A percentile compares a stretch with the other conserved stretches of the same genome.
phyloP scores from a whole-genome alignment of 2,797 vertebrate species.

The Molothrus aeneus region DNA sequence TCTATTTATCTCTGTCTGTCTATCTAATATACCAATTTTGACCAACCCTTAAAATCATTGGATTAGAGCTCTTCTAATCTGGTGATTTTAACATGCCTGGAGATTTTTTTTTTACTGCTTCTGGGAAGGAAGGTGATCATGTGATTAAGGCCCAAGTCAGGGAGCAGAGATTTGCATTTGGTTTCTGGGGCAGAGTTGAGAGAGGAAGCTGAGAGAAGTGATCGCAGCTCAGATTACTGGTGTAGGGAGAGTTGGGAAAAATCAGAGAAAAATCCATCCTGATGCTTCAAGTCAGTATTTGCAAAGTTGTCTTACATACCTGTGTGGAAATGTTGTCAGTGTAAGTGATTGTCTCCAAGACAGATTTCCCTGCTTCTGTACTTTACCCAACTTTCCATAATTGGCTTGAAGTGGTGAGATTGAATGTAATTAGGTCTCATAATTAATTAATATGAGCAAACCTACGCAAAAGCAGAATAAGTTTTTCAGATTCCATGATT shows the following conservation, averaged over 20 bases:
- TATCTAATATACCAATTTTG: not conserved
- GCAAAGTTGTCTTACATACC: not conserved
- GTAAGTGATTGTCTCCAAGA: not conserved
- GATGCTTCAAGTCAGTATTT: not conserved
- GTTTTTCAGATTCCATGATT: constrained; percentile 30
- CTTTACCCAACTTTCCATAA: constrained; percentile 50
- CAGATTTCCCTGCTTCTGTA: constrained; percentile 19
- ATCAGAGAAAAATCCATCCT: not conserved
- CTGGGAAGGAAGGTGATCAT: constrained; percentile 32
- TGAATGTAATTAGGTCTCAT: constrained; percentile 67
- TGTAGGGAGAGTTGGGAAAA: not conserved
- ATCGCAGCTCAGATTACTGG: not conserved
- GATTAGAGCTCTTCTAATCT: not conserved
- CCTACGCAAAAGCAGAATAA: constrained; percentile 33
- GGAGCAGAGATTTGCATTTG: constrained; percentile 11
- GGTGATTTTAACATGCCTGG: not conserved
- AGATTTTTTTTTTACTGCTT: not conserved
- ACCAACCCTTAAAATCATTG: not conserved
- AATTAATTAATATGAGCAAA: constrained; percentile 68
- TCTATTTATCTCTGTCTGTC: not conserved
- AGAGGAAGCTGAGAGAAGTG: not conserved
- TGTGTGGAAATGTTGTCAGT: not conserved
- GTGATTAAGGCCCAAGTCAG: constrained; percentile 29
- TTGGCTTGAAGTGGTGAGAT: constrained; percentile 47
- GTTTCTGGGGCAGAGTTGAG: constrained; percentile 47